Percentiles rank a stretch among this genome's conserved stretches.
Conservation (phyloP, 2,797 vertebrate genomes). For the Nyctalus aviator region DNA sequence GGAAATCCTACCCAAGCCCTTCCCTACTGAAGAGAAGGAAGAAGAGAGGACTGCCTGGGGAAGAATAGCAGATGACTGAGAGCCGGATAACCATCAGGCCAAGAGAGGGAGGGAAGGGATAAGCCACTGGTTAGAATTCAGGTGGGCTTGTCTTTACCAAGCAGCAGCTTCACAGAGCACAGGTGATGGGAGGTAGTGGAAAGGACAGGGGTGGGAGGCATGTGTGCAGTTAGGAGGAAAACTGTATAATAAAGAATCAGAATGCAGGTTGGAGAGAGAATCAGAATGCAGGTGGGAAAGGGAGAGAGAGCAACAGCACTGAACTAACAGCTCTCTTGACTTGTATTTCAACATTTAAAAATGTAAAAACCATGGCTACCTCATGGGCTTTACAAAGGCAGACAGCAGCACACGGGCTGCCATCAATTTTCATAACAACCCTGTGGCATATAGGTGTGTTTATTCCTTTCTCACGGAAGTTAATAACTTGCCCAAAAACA, state of each 20-base stretch:
- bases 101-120: background rate
- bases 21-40: too few relatives aligned
- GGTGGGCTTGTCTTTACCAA: background rate
- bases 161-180: background rate
- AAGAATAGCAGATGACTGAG: background rate
- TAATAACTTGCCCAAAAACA: background rate
- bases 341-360: slow-evolving; percentile 1
- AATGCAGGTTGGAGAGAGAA: background rate
- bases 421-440: background rate
- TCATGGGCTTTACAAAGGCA: background rate
- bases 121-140: background rate
- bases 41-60: too few relatives aligned
- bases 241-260: background rate
- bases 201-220: background rate
- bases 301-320: background rate
- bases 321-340: background rate
- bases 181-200: background rate
- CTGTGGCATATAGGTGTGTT: background rate
- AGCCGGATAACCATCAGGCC: background rate
- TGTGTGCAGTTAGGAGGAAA: background rate
- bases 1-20: too few relatives aligned
- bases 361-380: background rate
- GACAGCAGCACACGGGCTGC: background rate
- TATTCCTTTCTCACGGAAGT: background rate
- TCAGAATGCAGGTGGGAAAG: background rate